These are phyloP conservation scores for Drosophila ogumai DNA, from an alignment of 1,140 invertebrate species.

Conservation along the genomic window DNA sequence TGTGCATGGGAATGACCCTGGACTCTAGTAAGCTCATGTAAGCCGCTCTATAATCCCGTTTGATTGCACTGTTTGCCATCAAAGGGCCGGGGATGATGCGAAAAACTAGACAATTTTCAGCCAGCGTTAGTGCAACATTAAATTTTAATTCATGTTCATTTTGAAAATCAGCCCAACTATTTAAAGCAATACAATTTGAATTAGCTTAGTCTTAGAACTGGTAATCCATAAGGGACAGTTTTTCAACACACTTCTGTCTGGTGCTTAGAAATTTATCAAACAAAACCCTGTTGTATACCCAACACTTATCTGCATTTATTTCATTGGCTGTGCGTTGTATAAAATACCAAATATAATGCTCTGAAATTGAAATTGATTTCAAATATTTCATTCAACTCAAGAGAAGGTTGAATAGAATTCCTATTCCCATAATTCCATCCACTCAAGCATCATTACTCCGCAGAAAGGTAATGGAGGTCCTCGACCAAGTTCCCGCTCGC, in stretches of 20 bases:
- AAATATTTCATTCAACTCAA: not conserved
- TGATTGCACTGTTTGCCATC: slow-evolving; percentile 5
- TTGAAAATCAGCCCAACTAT: not conserved
- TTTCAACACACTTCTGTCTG: not conserved
- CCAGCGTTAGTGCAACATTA: not conserved
- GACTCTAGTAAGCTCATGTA: slow-evolving; percentile 8
- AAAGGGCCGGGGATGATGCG: not conserved
- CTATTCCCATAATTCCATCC: not conserved
- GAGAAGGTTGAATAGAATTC: not conserved
- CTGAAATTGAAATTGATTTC: not conserved
- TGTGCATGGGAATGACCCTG: not conserved
- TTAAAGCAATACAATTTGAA: not conserved
- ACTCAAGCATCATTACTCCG: not conserved
- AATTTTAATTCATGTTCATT: not conserved
- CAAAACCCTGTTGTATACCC: too few species aligned
- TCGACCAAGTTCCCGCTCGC: not conserved
- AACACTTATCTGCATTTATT: too few species aligned
- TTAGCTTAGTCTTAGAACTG: too few species aligned
- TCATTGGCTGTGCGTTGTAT: too few species aligned
- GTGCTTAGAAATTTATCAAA: too few species aligned
- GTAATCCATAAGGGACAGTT: too few species aligned
- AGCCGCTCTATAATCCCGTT: slow-evolving; percentile 11
- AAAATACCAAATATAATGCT: not conserved
- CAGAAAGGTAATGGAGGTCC: not conserved
- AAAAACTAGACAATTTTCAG: not conserved